Percentiles rank a stretch among this genome's conserved stretches.
Conservation (phyloP, 2,888 invertebrate genomes). For the Punctoribates punctum region DNA sequence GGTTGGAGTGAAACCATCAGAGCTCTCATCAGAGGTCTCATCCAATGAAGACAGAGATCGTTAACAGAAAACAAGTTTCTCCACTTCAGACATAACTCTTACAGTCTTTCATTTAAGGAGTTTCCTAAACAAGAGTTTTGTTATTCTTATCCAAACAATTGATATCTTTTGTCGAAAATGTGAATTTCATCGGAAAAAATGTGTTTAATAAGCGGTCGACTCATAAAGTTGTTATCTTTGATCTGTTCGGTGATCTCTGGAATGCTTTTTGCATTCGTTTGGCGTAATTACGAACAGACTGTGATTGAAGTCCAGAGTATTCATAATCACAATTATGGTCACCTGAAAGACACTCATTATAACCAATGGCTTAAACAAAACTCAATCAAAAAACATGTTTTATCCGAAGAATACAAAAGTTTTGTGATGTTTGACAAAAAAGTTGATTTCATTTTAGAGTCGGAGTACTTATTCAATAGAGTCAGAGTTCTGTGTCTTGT, state of each 20-base stretch:
- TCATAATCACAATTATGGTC: constrained; percentile 44
- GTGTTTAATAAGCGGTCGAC: background rate
- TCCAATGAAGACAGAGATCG: too few species aligned
- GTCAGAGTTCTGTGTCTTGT: constrained; percentile 48
- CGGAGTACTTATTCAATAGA: constrained; percentile 45
- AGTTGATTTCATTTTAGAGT: constrained; percentile 38
- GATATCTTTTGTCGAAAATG: background rate
- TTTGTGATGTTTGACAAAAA: constrained; percentile 33
- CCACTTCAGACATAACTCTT: too few species aligned
- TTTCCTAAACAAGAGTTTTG: too few species aligned
- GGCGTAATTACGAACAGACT: constrained; percentile 49
- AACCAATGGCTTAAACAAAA: constrained; percentile 46
- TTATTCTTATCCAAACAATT: background rate
- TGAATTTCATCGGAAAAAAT: background rate
- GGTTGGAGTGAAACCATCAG: too few species aligned
- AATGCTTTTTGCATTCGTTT: constrained; percentile 49
- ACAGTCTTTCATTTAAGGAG: too few species aligned
- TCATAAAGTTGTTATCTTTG: constrained; percentile 38
- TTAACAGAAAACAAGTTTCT: too few species aligned
- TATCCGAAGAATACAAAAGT: constrained; percentile 45
- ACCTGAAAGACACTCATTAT: constrained; percentile 45
- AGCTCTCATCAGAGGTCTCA: too few species aligned
- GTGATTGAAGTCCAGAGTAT: constrained; percentile 37
- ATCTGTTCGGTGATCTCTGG: constrained; percentile 49
- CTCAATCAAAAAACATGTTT: constrained; percentile 41